These are phyloP conservation scores for Molossus alvarezi DNA, from an alignment of 2,797 vertebrate species.

Conservation along the genomic window DNA sequence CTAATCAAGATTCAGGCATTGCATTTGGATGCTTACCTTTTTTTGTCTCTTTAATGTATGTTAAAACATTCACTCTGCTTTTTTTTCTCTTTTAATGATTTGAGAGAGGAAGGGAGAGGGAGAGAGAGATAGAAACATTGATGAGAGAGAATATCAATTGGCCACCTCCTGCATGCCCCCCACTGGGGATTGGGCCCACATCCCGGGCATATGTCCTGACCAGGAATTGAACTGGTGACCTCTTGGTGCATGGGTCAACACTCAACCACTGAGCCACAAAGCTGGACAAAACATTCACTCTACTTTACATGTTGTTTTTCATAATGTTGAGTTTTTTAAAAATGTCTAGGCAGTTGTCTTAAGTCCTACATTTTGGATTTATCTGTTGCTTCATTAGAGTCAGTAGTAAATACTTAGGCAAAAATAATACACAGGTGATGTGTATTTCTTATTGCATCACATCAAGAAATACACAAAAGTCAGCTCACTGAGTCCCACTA, in stretches of 20 bases:
- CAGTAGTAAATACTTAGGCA: conserved; percentile 22
- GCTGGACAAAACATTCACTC: background rate
- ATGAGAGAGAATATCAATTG: no score
- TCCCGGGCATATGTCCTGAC: no score
- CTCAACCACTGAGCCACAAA: no score
- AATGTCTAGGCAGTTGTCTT: background rate
- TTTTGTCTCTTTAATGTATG: conserved; percentile 10
- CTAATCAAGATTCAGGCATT: conserved; percentile 1
- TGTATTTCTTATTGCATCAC: background rate
- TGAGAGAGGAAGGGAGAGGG: no score
- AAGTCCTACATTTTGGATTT: background rate
- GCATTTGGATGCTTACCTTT: background rate
- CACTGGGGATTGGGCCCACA: no score
- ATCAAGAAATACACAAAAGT: background rate
- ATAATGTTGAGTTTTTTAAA: background rate
- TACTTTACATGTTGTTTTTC: background rate
- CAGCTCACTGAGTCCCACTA: background rate
- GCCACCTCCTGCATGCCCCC: no score
- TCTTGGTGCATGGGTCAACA: no score
- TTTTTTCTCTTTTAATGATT: no score
- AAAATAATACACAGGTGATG: background rate
- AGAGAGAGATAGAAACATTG: no score
- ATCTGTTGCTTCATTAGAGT: conserved; percentile 1
- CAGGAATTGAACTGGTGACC: no score
- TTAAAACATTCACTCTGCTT: background rate